Evolutionary conservation across 2,888 invertebrate species (phyloP), one percentile per base, ranked within the genome.

Genomic region (Ochropleura plecta): DNA sequence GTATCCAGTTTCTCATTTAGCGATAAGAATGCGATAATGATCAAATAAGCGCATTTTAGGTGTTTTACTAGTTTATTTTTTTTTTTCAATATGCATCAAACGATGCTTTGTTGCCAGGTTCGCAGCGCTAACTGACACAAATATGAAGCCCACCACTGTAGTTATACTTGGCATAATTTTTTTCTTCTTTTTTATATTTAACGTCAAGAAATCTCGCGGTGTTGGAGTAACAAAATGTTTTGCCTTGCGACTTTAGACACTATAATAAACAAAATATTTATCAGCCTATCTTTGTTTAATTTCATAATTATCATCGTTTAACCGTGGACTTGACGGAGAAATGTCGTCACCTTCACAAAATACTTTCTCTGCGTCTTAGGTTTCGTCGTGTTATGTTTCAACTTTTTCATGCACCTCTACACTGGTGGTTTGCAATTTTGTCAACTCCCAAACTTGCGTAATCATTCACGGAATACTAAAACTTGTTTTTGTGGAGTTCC

Each of bases 371-470:
- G 78, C 81, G 85, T 89, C 90, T 92, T 89, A 78, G 87, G 86
- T 92, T 90, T 90, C 91, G 85, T 86, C 85, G 86, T 89, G 88
- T 91, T 89, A 89, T 88, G 88, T 92, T 91, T 92, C 89, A 91
- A 92, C 90, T 91, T 91, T 92, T 93, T 93, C 91, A 92, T 91
- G 89, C 90, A 87, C 75, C 86, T 85, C 87, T 69, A 64, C 69
- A 73, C 63, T 70, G 70, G 81, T 88, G 89, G 90, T 90, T 88
- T 91, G 91, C 91, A 92, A 92, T 92, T 94, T 93, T 93, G 93
- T 94, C 93, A 93, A 93, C 93, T 88, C 83, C 88, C 84, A 88
- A 91, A 90, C 89, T 95, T 96, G 91, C 92, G 92, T 92, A 95
- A 95, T 91, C 91, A 84, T 86, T 89, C 84, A 90, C 90, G 83